A percentile compares a stretch with the other conserved stretches of the same genome.
phyloP scores from a whole-genome alignment of 2,113 vertebrate species.

The Myodes glareolus region DNA sequence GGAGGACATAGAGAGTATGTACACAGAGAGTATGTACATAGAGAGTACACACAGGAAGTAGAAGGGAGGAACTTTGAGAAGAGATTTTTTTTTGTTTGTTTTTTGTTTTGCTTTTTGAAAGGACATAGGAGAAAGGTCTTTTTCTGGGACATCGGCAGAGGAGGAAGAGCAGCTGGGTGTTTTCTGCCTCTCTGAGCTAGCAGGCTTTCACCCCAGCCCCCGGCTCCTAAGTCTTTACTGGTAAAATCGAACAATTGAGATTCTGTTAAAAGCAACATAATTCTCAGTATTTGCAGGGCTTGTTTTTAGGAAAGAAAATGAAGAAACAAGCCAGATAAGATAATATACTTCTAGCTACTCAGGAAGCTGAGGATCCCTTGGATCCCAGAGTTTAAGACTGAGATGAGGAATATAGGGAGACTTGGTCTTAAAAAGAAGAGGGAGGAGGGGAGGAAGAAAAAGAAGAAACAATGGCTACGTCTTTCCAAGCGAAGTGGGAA shows the following conservation, averaged over 20 bases:
- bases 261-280: not conserved
- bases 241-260: not conserved
- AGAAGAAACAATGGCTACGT: not conserved
- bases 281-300: not conserved
- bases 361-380: not conserved
- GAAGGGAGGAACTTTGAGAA: not conserved
- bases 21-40: too few relatives aligned
- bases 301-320: not conserved
- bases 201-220: not conserved
- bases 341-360: not conserved
- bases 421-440: not conserved
- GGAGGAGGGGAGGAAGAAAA: not conserved
- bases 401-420: not conserved
- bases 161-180: not conserved
- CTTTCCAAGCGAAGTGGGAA: not conserved
- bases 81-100: not conserved
- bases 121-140: not conserved
- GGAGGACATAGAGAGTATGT: not conserved
- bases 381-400: not conserved
- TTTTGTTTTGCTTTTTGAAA: not conserved
- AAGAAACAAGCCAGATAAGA: not conserved
- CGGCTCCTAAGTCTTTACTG: not conserved
- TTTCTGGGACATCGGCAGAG: not conserved
- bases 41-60: not conserved
- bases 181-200: not conserved